Base-by-base conservation (phyloP, 1,140 invertebrate species). In the Zaprionus ornatus region DNA sequence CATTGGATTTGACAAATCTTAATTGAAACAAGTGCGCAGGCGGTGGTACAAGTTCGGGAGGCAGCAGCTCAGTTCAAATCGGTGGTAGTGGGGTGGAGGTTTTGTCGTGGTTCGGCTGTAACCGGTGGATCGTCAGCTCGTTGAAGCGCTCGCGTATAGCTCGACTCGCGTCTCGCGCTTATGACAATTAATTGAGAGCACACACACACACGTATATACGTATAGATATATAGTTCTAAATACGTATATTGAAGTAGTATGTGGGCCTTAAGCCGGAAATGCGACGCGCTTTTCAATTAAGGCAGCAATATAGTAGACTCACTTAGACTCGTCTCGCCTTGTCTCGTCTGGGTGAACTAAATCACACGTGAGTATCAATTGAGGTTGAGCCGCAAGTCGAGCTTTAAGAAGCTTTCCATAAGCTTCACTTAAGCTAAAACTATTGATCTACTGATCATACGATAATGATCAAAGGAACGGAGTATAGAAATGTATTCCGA, bases 211-310 rank as follows among this genome's bases (percentile, higher is more conserved):
- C 2, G n/a, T 29, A 55, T 27, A 65, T 37, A 54, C 35, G 13
- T 62, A 70, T 63, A 63, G 17, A 50, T 63, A 63, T 19, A 63
- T 57, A 61, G 32, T 19, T 61, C n/a, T 42, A 29, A 29, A 61
- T 61, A 40, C 21, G 19, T 62, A 17, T 42, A 27, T 32, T 29
- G n/a, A 40, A 55, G 54, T 50, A 57, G 52, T 40, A 61, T 69
- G 57, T 63, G 71, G 64, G 56, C 50, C 57, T 78, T 66, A 74
- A 80, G 78, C 76, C 84, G 84, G 84, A 88, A 84, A 90, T 90
- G 78, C 85, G 84, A 90, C 84, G 85, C 84, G 85, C 84, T 84
- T 90, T 88, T 90, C 84, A 88, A 88, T 88, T 88, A 90, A 81
- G 69, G 62, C 61, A 45, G 40, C 62, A 27, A 64, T 71, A 55